phyloP scores from a whole-genome alignment of 1,140 invertebrate genomes.

The Copidosoma floridanum region DNA sequence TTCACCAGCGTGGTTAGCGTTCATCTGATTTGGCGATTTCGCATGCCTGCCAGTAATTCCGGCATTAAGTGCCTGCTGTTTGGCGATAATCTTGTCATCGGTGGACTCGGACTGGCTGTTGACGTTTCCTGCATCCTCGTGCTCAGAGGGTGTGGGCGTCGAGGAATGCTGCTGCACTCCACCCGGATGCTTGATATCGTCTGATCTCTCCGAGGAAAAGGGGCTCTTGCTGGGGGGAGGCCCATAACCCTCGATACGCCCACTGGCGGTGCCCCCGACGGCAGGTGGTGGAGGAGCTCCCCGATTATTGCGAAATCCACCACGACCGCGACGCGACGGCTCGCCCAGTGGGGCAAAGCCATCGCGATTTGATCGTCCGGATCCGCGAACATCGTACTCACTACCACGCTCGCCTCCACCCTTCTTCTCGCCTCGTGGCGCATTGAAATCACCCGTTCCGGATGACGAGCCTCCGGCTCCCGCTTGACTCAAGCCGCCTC shows the following conservation, averaged over 20 bases:
- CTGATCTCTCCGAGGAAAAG: constrained; percentile 56
- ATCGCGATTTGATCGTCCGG: constrained; percentile 50
- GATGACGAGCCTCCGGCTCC: neutral
- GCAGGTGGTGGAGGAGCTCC: constrained; percentile 44
- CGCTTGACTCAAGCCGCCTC: neutral
- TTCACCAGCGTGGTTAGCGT: constrained; percentile 30
- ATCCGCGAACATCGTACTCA: constrained; percentile 6
- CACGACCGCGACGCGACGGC: constrained; percentile 74
- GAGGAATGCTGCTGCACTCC: constrained; percentile 35
- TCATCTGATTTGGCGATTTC: constrained; percentile 44
- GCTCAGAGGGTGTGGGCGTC: constrained; percentile 32
- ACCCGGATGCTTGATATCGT: constrained; percentile 42
- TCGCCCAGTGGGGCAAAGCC: constrained; percentile 79
- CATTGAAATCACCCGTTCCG: neutral
- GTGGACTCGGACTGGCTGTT: constrained; percentile 52
- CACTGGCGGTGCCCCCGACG: constrained; percentile 44
- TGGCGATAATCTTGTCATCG: constrained; percentile 69
- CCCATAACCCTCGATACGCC: constrained; percentile 70
- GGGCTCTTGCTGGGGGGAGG: constrained; percentile 75
- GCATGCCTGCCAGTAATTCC: constrained; percentile 61
- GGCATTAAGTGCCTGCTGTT: constrained; percentile 66
- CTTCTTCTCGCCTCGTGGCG: neutral
- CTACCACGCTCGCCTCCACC: neutral
- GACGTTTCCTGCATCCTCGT: constrained; percentile 51
- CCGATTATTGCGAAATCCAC: constrained; percentile 60